Percentiles rank a stretch among this genome's conserved stretches.
Evolutionary conservation across 2,888 invertebrate species (phyloP).

Genomic region (Ornithoptera priamus): DNA sequence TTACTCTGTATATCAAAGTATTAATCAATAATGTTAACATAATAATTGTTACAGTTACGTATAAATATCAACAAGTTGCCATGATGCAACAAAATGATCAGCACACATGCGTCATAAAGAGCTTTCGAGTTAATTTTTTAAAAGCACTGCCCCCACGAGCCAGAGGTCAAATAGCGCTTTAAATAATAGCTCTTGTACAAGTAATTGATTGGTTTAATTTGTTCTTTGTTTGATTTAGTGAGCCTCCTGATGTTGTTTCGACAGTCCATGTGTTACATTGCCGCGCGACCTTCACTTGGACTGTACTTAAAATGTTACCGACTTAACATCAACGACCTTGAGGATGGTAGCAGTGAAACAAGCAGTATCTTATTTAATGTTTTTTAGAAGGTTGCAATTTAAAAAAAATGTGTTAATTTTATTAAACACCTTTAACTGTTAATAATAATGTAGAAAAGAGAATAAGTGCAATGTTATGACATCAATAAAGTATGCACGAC

Average conservation of each 20-base stretch:
- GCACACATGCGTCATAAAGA: slow-evolving; percentile 57
- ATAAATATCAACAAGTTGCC: not conserved
- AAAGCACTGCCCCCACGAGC: slow-evolving; percentile 48
- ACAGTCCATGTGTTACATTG: slow-evolving; percentile 45
- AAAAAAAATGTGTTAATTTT: no score
- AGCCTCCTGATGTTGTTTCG: slow-evolving; percentile 42
- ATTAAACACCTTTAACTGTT: no score
- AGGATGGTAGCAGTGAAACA: not conserved
- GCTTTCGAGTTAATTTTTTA: slow-evolving; percentile 62
- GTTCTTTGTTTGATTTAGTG: slow-evolving; percentile 57
- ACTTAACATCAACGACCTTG: slow-evolving; percentile 11
- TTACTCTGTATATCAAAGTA: no score
- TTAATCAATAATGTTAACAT: not conserved
- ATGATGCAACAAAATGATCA: slow-evolving; percentile 43
- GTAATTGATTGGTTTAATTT: slow-evolving; percentile 62
- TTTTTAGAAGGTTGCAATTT: not conserved
- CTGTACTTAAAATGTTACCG: slow-evolving; percentile 20
- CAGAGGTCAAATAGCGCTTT: slow-evolving; percentile 61
- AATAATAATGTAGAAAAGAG: no score
- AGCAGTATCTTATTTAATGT: not conserved
- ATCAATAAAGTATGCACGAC: no score
- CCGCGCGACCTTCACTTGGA: slow-evolving; percentile 41
- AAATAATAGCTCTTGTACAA: slow-evolving; percentile 58
- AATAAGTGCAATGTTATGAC: no score
- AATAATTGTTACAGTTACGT: not conserved